Base-by-base conservation (phyloP, 2,888 invertebrate species). In the Himalopsyche tibetana region DNA sequence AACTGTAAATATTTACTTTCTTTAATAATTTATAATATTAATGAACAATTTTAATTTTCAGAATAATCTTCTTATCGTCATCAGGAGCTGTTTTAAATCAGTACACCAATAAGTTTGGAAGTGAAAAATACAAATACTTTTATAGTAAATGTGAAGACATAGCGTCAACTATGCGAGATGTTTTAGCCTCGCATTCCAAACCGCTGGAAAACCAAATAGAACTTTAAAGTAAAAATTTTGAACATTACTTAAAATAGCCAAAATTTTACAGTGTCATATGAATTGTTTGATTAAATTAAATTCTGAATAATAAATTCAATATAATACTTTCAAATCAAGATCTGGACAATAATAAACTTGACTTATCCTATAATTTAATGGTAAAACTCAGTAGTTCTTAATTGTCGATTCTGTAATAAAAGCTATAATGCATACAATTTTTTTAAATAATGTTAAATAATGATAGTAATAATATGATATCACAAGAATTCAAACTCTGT, bases 51-150 rank as follows among this genome's bases (percentile, higher is more conserved):
- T 51, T 82, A 1, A n/a, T 88, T 90, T 89, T 3, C 90, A 93
- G 95, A 89, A 94, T 96, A 56, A 91, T 96, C 42, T 96, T 96
- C 90, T 91, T 95, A 85, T 93, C 94, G 86, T 92, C 94, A 15
- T 90, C 92, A 84, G 95, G 95, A 0, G 89, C 91, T 28, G 92
- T 95, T 0, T 93, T 94, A 89, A 89, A 90, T 5, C 93, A 94
- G 17, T 93, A 95, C 36, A 93, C 91, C 89, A 95, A 95, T 90
- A 94, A 94, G 89, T 92, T 93, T 15, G 94, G 94, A 5, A 94
- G 94, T 90, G 91, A 91, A 19, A 93, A 94, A 84, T 94, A 94
- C 90, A 94, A 94, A 88, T 95, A 93, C 89, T 94, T 94, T 90
- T 94, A 94, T 90, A 93, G 91, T 88, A 91, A 90, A 89, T 92